A percentile compares a stretch with the other conserved stretches of the same genome.
phyloP scores from a whole-genome alignment of 2,888 invertebrate genomes.

The Eilema depressum region DNA sequence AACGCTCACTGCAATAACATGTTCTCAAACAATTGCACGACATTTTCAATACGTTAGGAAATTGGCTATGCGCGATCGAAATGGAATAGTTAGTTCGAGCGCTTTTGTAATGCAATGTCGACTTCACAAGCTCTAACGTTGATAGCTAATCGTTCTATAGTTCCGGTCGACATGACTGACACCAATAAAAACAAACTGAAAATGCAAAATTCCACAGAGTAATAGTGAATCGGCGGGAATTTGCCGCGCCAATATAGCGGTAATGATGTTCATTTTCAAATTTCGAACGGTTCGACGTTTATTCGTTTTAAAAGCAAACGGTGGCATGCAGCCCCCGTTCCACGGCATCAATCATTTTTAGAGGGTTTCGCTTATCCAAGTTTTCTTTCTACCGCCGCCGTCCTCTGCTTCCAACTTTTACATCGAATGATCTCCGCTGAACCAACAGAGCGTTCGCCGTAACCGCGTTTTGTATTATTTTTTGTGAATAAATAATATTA shows the following conservation, averaged over 20 bases:
- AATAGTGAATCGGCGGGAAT: constrained; percentile 74
- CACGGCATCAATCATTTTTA: constrained; percentile 87
- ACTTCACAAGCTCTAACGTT: constrained; percentile 49
- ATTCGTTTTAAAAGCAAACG: constrained; percentile 82
- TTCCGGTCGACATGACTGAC: constrained; percentile 61
- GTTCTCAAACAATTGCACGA: constrained; percentile 82
- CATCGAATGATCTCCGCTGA: constrained; percentile 85
- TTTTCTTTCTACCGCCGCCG: constrained; percentile 82
- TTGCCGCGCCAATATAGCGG: constrained; percentile 72
- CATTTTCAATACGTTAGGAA: constrained; percentile 81
- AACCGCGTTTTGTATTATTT: constrained; percentile 85
- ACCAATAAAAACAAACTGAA: constrained; percentile 67
- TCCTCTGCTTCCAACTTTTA: constrained; percentile 80
- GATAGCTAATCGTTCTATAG: constrained; percentile 55
- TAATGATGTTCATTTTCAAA: constrained; percentile 85
- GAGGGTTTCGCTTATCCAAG: constrained; percentile 87
- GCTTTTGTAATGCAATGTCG: constrained; percentile 66
- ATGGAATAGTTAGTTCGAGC: constrained; percentile 60
- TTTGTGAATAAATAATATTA: constrained; percentile 87
- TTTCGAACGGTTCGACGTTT: constrained; percentile 82
- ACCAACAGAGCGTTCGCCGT: constrained; percentile 83
- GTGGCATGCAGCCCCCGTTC: constrained; percentile 71
- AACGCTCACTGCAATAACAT: constrained; percentile 82
- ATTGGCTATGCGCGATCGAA: constrained; percentile 76
- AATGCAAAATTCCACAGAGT: constrained; percentile 67